Conservation (phyloP, 2,888 invertebrate genomes). For the Pristionchus japonicus region DNA sequence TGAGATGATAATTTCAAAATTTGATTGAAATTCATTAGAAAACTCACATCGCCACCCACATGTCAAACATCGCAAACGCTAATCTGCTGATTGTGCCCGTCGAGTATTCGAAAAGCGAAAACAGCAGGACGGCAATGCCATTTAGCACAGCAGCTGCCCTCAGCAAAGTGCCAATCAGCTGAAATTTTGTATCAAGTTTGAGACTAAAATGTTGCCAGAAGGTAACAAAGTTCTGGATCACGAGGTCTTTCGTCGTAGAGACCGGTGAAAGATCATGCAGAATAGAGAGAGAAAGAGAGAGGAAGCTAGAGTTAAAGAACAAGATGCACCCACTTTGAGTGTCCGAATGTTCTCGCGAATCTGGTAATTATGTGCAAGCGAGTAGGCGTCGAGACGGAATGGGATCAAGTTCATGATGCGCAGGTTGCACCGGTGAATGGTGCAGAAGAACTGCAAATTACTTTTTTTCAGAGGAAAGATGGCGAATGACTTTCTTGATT, state of each 20-base stretch:
- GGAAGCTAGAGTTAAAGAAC: neutral
- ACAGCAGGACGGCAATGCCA: neutral
- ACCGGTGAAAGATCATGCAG: no score
- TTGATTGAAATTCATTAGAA: neutral
- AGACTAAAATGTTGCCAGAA: neutral
- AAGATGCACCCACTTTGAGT: neutral
- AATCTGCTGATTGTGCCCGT: neutral
- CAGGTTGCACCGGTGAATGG: neutral
- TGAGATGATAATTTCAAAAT: neutral
- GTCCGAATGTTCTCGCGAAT: constrained; percentile 6
- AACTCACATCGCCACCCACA: neutral
- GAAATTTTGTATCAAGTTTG: neutral
- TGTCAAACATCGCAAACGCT: neutral
- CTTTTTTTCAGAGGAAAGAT: no score
- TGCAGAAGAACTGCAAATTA: neutral
- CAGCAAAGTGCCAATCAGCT: neutral
- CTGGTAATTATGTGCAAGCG: neutral
- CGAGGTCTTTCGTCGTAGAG: no score
- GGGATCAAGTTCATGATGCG: neutral
- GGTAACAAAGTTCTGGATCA: neutral
- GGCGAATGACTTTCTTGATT: no score
- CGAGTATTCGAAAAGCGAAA: neutral
- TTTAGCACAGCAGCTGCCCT: neutral
- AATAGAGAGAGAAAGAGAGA: no score
- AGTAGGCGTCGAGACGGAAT: neutral